These are phyloP conservation scores for Tylochromis polylepis DNA, from an alignment of 2,113 vertebrate species.

Conservation along the genomic window DNA sequence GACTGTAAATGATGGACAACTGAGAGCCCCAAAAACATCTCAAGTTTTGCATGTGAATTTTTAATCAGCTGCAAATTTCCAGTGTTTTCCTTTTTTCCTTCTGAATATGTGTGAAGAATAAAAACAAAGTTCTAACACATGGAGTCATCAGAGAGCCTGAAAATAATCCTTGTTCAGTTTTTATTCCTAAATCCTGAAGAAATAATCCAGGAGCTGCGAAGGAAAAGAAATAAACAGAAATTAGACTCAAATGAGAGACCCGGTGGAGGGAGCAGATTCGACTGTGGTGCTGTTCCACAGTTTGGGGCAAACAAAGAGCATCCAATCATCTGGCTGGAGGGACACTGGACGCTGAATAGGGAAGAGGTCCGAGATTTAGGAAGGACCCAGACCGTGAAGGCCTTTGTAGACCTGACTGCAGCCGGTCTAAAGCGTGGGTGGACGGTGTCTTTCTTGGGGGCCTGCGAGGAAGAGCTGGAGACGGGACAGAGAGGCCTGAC, in stretches of 20 bases:
- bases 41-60: not conserved
- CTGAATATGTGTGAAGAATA: not conserved
- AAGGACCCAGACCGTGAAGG: no score
- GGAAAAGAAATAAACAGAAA: not conserved
- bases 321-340: no score
- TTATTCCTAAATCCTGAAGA: not conserved
- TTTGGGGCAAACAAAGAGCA: no score
- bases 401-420: not conserved
- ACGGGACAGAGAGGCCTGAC: not conserved
- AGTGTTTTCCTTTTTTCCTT: not conserved
- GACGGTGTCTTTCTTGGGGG: no score
- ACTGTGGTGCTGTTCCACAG: no score
- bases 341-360: no score
- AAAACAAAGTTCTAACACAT: not conserved
- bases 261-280: not conserved
- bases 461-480: not conserved
- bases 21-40: no score
- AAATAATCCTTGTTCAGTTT: not conserved
- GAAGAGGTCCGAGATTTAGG: no score
- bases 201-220: not conserved
- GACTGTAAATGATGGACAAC: not conserved
- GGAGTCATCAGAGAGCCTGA: not conserved
- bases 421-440: no score
- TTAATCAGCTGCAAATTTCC: not conserved
- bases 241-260: not conserved